A percentile compares a stretch with the other conserved stretches of the same genome.
These are phyloP conservation scores for Ornithoptera alexandrae DNA, from an alignment of 2,888 invertebrate species.

Conservation along the genomic window DNA sequence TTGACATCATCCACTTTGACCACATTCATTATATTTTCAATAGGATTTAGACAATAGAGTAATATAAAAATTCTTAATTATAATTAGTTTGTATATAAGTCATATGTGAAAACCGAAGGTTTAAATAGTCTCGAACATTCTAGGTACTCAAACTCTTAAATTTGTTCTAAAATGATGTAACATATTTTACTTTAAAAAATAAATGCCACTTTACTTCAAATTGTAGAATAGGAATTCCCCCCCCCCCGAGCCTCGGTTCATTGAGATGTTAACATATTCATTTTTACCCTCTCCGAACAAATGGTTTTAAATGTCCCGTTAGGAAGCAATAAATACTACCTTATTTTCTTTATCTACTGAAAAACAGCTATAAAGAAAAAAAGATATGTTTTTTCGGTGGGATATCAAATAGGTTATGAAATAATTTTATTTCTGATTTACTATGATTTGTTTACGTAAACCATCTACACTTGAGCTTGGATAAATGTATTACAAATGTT, in stretches of 20 bases:
- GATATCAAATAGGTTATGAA: no score
- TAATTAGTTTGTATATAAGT: background rate
- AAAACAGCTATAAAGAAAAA: background rate
- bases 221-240: background rate
- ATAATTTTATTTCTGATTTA: no score
- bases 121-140: no score
- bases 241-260: background rate
- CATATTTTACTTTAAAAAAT: background rate
- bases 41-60: background rate
- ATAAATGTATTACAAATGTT: no score
- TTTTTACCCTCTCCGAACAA: constrained; percentile 1
- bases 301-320: constrained; percentile 5
- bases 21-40: background rate
- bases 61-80: no score
- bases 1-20: background rate
- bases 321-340: background rate
- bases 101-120: no score
- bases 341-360: background rate
- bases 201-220: background rate
- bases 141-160: no score
- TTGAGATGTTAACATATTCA: constrained; percentile 13
- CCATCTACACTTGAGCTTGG: no score
- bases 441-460: no score
- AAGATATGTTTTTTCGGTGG: no score
- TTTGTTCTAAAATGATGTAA: background rate